Percentiles rank a stretch among this genome's conserved stretches.
Conservation (phyloP, 2,113 vertebrate genomes). For the Seriola aureovittata region DNA sequence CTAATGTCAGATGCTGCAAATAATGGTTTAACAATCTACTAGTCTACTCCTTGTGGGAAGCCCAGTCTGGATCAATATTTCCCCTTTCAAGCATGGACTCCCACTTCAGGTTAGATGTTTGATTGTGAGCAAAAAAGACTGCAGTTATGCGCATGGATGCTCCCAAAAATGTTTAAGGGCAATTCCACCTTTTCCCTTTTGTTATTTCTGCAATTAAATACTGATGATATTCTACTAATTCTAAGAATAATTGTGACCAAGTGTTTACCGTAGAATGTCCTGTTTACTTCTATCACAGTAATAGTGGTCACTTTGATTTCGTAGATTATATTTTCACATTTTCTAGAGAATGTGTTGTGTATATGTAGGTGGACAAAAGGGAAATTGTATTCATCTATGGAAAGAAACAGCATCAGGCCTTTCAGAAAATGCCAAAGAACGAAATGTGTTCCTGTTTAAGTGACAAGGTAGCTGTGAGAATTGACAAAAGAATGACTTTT, state of each 20-base stretch:
- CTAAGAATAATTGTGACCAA: not conserved
- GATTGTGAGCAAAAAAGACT: conserved; percentile 23
- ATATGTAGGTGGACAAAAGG: not conserved
- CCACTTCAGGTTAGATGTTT: conserved; percentile 32
- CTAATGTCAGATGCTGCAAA: no score
- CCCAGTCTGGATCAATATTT: conserved; percentile 50
- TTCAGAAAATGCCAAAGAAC: no score
- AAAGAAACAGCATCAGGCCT: no score
- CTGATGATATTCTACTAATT: not conserved
- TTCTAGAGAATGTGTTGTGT: not conserved
- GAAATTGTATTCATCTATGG: not conserved
- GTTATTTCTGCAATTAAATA: not conserved
- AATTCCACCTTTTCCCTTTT: not conserved
- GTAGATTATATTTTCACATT: not conserved
- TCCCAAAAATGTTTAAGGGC: not conserved
- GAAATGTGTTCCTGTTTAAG: no score
- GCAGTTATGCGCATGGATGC: conserved; percentile 26
- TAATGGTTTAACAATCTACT: no score
- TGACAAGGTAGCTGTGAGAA: no score
- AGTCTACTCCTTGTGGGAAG: no score
- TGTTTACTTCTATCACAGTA: not conserved
- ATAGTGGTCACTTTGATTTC: not conserved
- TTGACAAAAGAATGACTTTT: no score
- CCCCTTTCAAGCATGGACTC: conserved; percentile 35
- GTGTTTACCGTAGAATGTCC: not conserved